Evolutionary conservation across 2,113 vertebrate genomes (phyloP).

Genomic region (Pimephales promelas): DNA sequence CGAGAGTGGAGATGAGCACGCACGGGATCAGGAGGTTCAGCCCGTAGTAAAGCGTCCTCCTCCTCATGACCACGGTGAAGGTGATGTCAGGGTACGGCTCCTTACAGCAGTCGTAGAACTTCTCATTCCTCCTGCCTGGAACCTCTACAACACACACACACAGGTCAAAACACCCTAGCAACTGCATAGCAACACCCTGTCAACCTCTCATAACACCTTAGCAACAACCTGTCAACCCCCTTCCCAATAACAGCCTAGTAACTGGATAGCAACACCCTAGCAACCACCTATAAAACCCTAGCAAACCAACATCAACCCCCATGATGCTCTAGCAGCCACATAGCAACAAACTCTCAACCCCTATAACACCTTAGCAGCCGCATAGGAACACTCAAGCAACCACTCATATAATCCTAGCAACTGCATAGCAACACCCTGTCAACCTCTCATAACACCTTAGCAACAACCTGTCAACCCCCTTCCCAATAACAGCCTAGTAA

Average conservation of each 20-base stretch:
- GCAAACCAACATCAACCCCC: too few relatives aligned
- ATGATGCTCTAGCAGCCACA: too few relatives aligned
- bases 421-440: background rate
- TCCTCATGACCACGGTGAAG: slow-evolving; percentile 73
- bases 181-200: background rate
- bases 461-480: background rate
- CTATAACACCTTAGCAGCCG: background rate
- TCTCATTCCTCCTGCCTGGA: slow-evolving; percentile 68
- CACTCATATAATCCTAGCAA: background rate
- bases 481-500: too few relatives aligned
- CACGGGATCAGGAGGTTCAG: slow-evolving; percentile 75
- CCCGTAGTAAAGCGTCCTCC: slow-evolving; percentile 73
- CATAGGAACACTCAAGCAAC: background rate
- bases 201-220: background rate
- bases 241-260: too few relatives aligned
- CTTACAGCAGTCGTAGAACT: slow-evolving; percentile 74
- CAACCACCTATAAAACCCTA: too few relatives aligned
- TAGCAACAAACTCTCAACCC: background rate
- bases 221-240: background rate
- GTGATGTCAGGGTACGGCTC: slow-evolving; percentile 74
- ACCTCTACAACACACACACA: slow-evolving; percentile 62
- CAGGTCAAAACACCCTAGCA: background rate
- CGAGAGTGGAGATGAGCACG: slow-evolving; percentile 74
- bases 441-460: background rate
- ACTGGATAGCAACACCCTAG: too few relatives aligned